These are phyloP conservation scores for Anodontia alba DNA, from an alignment of 2,888 invertebrate species.

Conservation along the genomic window DNA sequence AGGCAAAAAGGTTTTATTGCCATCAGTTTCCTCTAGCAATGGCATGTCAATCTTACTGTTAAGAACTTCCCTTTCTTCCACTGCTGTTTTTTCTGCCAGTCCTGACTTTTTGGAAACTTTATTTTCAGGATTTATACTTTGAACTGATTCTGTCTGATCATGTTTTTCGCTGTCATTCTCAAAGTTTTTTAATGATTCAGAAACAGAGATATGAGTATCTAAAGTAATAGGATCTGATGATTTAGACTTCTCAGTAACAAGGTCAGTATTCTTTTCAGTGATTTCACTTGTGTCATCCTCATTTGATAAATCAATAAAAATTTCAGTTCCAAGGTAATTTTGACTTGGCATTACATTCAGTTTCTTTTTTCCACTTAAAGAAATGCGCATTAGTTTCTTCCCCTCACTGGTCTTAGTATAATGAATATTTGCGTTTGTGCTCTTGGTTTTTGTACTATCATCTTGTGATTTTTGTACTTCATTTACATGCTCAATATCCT, in stretches of 20 bases:
- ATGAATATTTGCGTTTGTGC: not conserved
- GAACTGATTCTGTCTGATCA: no score
- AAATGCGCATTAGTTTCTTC: constrained; percentile 50
- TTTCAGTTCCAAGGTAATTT: constrained; percentile 1
- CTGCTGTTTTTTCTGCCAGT: no score
- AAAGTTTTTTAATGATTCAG: no score
- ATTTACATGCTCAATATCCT: constrained; percentile 20
- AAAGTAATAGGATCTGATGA: not conserved
- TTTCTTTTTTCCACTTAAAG: constrained; percentile 28
- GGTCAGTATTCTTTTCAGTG: not conserved
- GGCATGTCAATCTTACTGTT: no score
- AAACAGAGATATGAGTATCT: no score
- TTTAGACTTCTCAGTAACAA: not conserved
- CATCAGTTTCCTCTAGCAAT: no score
- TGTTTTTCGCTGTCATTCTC: no score
- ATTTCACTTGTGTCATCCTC: constrained; percentile 12
- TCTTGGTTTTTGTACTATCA: not conserved
- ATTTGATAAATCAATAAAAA: not conserved
- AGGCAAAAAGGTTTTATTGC: no score
- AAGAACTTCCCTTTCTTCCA: no score
- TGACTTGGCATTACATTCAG: constrained; percentile 24
- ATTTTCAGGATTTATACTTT: no score
- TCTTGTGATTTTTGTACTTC: not conserved
- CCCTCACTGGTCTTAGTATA: constrained; percentile 24
- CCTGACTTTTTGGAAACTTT: no score